Evolutionary conservation across 2,797 vertebrate species (phyloP), one percentile per base, ranked within the genome.

Genomic region (Tenualosa ilisha): DNA sequence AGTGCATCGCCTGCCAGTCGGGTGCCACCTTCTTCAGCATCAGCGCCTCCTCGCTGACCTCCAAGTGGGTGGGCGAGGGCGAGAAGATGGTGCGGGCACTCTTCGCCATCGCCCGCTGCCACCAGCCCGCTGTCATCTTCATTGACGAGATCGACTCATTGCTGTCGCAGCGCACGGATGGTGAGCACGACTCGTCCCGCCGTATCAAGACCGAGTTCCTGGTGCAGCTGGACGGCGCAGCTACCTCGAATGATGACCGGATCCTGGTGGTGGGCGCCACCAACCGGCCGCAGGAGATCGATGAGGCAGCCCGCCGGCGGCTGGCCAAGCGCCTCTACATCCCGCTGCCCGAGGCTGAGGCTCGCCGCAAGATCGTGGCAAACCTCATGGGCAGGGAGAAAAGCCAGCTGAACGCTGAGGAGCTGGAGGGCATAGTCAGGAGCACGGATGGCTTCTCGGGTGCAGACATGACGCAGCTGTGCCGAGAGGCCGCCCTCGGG

Each of bases 11-110:
- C 0, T 97, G 97, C 90, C 98, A 99, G 86, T 99, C 98, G 0
- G 97, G 97, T 15, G 98, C 98, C 0, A 99, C 98, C 0, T 99
- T 99, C 93, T 99, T 99, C 54, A 99, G 98, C 92, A 99, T 99
- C 90, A 99, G 98, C 9, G 98, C 98, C 37, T 99, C 98, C 1
- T 99, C 98, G 0, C 94, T 99, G 83, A 99, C 98, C 72, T 99
- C 98, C 81, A 99, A 99, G 37, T 99, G 98, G 98, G 97, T 99
- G 20, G 98, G 98, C 0, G 98, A 99, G 88, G 98, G 98, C 2
- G 98, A 99, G 83, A 99, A 99, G 90, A 98, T 99, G 98, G 98
- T 99, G 11, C 96, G 98, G 2, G 97, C 97, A 0, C 92, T 99
- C 88, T 99, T 99, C 4, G 92, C 97, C 9, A 98, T 99, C 0